Evolutionary conservation across 2,797 vertebrate species (phyloP), one percentile per base, ranked within the genome.

Genomic region (Tangara arthus): DNA sequence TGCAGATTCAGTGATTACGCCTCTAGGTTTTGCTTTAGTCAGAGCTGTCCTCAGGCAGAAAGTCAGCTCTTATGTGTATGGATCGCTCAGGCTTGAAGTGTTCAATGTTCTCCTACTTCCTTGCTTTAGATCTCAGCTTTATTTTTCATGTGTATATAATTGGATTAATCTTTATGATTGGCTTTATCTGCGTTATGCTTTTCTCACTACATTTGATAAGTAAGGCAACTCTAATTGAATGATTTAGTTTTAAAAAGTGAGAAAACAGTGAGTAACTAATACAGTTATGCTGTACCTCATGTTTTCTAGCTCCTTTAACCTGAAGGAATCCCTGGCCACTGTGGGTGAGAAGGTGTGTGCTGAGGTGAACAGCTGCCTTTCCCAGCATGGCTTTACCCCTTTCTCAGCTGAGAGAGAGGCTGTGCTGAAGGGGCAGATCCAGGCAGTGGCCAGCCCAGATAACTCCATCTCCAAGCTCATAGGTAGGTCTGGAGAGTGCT

Each of bases 381-480:
- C 97, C 87, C 98, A 98, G 85, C 98, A 99, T 4, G 99, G 99
- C 49, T 98, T 98, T 82, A 96, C 98, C 15, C 98, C 98, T 0
- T 97, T 99, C 93, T 95, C 98, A 35, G 16, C 94, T 1, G 98
- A 98, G 85, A 97, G 97, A 32, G 98, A 98, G 96, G 90, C 87
- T 30, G 95, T 89, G 18, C 97, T 99, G 66, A 99, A 98, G 97
- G 99, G 99, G 49, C 99, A 99, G 73, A 99, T 99, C 95, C 98
- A 98, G 32, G 98, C 99, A 0, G 94, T 97, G 85, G 95, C 96
- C 84, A 98, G 97, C 55, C 96, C 97, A 0, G 98, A 99, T 22
- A 99, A 99, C 97, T 97, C 98, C 18, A 97, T 99, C 56, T 98
- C 98, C 96, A 98, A 97, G 96, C 98, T 99, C 39, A 98, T 99